Base-by-base conservation (phyloP, 2,797 vertebrate species). In the Sebastes matsubarae region DNA sequence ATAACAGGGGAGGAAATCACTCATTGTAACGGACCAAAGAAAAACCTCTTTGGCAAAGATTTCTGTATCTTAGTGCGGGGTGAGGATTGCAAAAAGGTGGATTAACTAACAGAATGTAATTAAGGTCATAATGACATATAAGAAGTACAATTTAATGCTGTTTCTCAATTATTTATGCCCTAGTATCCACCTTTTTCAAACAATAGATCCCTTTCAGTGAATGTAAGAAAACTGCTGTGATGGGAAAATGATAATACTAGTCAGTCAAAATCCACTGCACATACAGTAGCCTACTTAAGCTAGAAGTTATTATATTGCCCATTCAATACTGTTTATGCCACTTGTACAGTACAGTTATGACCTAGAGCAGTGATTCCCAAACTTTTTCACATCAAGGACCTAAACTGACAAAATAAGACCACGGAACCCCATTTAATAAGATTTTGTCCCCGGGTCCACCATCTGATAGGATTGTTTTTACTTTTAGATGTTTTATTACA, bases 21-120 rank as follows among this genome's bases (percentile, higher is more conserved):
- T 66, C 13, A 22, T 54, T 79, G 46, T 54, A 54, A 72, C 12
- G 13, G 22, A 72, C 32, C 75, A 34, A 66, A 84, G 32, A 77
- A 36, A 9, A 78, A 72, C 36, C 13, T 68, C 4, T 55, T 57
- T 30, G 6, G 20, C 18, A 72, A 58, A 74, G 2, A 71, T n/a
- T 63, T 64, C n/a, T 61, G 16, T 20, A 24, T 69, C 11, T 38
- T 52, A n/a, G 4, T 27, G 8, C 16, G 55, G 16, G n/a, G 32
- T 10, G 10, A 66, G 22, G 18, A 22, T 18, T 64, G 27, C 59
- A 68, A 60, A 65, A 11, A 46, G 30, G 5, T 38, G 30, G 8
- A 68, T 46, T 13, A 55, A 59, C 12, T 38, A 42, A 61, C 7
- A 57, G 4, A 20, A 52, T 50, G 13, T 38, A 22, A 66, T 52